Base-by-base conservation (phyloP, 2,888 invertebrate genomes). In the Germaria angustata region DNA sequence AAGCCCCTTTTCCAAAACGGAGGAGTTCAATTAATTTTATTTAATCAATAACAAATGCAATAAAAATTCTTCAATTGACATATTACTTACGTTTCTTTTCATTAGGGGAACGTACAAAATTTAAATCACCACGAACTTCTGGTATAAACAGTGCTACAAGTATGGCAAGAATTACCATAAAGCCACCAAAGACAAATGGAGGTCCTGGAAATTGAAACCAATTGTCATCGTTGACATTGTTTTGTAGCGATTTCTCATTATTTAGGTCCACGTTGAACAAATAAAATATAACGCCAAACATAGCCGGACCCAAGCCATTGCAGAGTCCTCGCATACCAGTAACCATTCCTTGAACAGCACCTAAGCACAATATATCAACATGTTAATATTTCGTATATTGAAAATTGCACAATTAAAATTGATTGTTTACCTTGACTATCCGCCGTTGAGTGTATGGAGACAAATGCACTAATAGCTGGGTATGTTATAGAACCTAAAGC, bases 281-380 rank as follows among this genome's bases (percentile, higher is more conserved):
- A 92, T 98, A 99, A 92, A 99, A 99, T 87, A 99, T 97, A 86
- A 99, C 95, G 17, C 99, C 99, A 91, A 98, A 99, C 94, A 99
- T 96, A 51, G 99, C 99, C 0, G 99, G 99, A 0, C 99, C 99
- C 65, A 99, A 93, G 15, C 99, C 99, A 90, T 99, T 98, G 85
- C 99, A 99, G 63, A 99, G 94, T 0, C 99, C 99, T 84, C 99
- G 93, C 93, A 99, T 99, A 13, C 99, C 99, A 0, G 99, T 99
- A 65, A 99, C 97, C 95, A 99, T 98, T 84, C 99, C 99, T 92
- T 98, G 98, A 80, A 97, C 97, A 39, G 97, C 94, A 77, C 96
- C 93, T 93, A 46, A 11, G 3, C 1, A 44, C 85, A 41, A 84
- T 69, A 57, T 22, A 41, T n/a, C 22, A n/a, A 11, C 6, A 51